Base-by-base conservation (phyloP, 2,888 invertebrate species). In the Catocala nupta region DNA sequence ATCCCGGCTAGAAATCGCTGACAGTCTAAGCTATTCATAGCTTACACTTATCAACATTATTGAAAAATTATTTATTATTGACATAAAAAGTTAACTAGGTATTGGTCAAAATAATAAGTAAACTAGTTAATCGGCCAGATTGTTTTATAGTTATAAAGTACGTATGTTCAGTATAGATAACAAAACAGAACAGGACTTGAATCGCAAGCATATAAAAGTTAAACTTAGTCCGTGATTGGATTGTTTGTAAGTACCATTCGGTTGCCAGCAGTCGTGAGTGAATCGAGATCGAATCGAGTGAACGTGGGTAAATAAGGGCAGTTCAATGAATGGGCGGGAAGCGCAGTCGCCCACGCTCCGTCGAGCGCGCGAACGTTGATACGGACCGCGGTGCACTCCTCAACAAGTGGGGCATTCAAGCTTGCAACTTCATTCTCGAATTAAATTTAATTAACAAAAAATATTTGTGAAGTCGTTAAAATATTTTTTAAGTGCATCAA, bases 291-390 rank as follows among this genome's bases (percentile, higher is more conserved):
- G 88, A 85, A 82, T 87, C 79, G 82, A 81, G 77, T 76, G 68
- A 79, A 61, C 77, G 76, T 65, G 75, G 77, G 89, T 91, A 83
- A 77, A 70, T 70, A 76, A 65, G 74, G 75, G 76, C 81, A 80
- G 86, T 82, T 85, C 87, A 87, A 90, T 89, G 90, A 90, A 92
- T 91, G 92, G 87, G 86, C 82, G 87, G 86, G 85, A 85, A 90
- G 92, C 92, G 91, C 93, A 93, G 93, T 93, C 90, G 92, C 82
- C 87, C 85, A 88, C 87, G 91, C 89, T 90, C 87, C 88, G 90
- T 76, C 89, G 90, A 85, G 88, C 92, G 93, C 92, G 92, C 91
- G 92, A 91, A 91, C 92, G 92, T 91, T 86, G 76, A 73, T 74
- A 81, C 79, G 79, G 81, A 70, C 75, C 75, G 77, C 71, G 67